Base-by-base conservation (phyloP, 2,113 vertebrate genomes). In the Oxygymnocypris stewartii region DNA sequence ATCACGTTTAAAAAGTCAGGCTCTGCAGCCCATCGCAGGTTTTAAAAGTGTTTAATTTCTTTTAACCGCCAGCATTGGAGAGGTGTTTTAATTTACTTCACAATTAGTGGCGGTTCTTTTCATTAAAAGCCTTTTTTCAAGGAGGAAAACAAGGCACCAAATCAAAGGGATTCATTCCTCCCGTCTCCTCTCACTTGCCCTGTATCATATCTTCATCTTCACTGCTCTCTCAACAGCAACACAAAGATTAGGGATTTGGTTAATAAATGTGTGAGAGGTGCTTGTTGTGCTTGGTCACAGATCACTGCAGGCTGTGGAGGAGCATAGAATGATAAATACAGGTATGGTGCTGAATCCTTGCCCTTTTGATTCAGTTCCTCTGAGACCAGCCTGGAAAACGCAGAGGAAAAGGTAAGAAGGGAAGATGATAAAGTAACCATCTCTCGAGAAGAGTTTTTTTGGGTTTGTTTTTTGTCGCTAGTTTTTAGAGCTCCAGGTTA, bases 11-110 rank as follows among this genome's bases (percentile, higher is more conserved):
- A 86, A 63, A 91, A 88, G 90, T 88, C 84, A 85, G 82, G 23
- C 88, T 90, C 83, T 83, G 79, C 71, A 92, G 85, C 89, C 89
- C 76, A 88, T 92, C 85, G 87, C 89, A 89, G 89, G 88, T 92
- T 93, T 92, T 86, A 88, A 92, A 92, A 92, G 92, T 88, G 82
- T 89, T 93, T 93, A 85, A 93, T 94, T 94, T 93, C 81, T 92
- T 88, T 85, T 84, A 94, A 92, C 88, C 87, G 80, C 79, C 86
- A 89, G 91, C 88, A 91, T 93, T 90, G 92, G 92, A 92, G 92
- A 91, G 92, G 90, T 89, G 93, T 93, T 94, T 94, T 93, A 91
- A 95, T 94, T 94, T 93, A 93, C 92, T 92, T 91, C 88, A 93
- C 93, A 94, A 95, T 93, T 94, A 94, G 89, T 57, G 74, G 86